Evolutionary conservation across 2,113 vertebrate genomes (phyloP), one percentile per base, ranked within the genome.

Genomic region (Calypte anna): DNA sequence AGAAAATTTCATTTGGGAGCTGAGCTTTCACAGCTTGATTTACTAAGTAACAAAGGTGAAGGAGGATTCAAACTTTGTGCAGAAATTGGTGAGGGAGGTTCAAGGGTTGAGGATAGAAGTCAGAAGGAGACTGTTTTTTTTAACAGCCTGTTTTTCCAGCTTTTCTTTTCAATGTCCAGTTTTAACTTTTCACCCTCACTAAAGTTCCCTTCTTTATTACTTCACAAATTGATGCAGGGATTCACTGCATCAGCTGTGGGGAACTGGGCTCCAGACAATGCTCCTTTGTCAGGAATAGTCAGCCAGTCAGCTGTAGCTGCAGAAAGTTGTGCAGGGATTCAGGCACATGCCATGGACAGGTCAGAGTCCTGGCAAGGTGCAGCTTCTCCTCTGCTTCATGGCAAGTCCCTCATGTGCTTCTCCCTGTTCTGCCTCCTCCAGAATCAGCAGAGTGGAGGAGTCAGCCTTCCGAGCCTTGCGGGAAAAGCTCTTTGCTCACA

Each of bases 381-480:
- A 63, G 33, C 9, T 78, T 61, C 53, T 82, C 38, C 79, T 25
- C 30, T 0, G 6, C 14, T 75, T 38, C 1, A 3, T 19, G 40
- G 12, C 20, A 43, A 62, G 16, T 43, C 33, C 7, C 75, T 53
- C 4, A 80, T 2, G 4, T 40, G 38, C 12, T 78, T 44, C 54
- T 75, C 9, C 62, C 36, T 66, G 18, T 80, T 82, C 54, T 46
- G 66, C 55, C 27, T 54, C 20, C 64, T 72, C 31, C 85, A 98
- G 98, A 93, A 97, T 98, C 86, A 98, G 98, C 97, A 97, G 97
- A 89, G 98, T 98, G 24, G 98, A 98, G 72, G 96, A 97, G 69
- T 98, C 98, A 4, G 98, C 98, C 33, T 97, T 98, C 43, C 96
- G 96, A 92, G 97, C 98, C 18, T 81, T 98, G 72, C 81, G 96